Evolutionary conservation across 2,797 vertebrate genomes (phyloP).

Genomic region (Zenarchopterus dispar): DNA sequence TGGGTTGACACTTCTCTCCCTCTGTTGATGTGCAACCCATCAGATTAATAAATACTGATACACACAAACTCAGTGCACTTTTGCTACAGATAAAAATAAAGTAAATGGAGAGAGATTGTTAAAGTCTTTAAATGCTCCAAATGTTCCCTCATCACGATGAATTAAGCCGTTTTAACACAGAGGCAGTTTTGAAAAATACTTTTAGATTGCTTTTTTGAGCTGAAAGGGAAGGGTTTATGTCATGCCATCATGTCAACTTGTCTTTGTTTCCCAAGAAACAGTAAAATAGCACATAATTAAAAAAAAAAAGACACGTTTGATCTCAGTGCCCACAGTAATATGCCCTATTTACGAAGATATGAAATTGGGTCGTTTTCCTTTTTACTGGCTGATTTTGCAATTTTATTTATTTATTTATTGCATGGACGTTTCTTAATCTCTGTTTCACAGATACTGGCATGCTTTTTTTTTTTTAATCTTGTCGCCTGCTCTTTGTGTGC

Average conservation of each 20-base stretch:
- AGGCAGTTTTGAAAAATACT: slow-evolving; percentile 25
- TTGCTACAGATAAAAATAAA: slow-evolving; percentile 31
- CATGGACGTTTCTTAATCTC: slow-evolving; percentile 43
- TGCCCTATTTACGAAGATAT: slow-evolving; percentile 56
- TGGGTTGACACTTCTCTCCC: slow-evolving; percentile 34
- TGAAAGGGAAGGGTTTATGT: slow-evolving; percentile 52
- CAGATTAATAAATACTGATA: slow-evolving; percentile 1
- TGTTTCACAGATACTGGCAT: slow-evolving; percentile 55
- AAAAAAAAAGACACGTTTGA: slow-evolving; percentile 51
- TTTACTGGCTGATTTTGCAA: slow-evolving; percentile 20
- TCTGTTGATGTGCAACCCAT: slow-evolving; percentile 14
- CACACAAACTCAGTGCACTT: not conserved
- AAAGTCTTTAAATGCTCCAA: slow-evolving; percentile 20
- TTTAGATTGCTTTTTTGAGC: slow-evolving; percentile 43
- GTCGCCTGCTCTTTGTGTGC: slow-evolving; percentile 10
- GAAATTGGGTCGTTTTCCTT: slow-evolving; percentile 43
- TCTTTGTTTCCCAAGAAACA: slow-evolving; percentile 36
- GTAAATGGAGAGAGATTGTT: slow-evolving; percentile 11
- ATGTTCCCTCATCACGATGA: slow-evolving; percentile 25
- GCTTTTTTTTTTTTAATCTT: slow-evolving; percentile 27
- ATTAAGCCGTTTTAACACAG: slow-evolving; percentile 42
- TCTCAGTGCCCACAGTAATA: slow-evolving; percentile 46
- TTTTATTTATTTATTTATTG: slow-evolving; percentile 6
- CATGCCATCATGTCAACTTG: slow-evolving; percentile 53
- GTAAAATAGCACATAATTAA: slow-evolving; percentile 47